Percentiles rank a stretch among this genome's conserved stretches.
These are phyloP conservation scores for Operophtera brumata DNA, from an alignment of 2,888 invertebrate genomes.

Conservation along the genomic window DNA sequence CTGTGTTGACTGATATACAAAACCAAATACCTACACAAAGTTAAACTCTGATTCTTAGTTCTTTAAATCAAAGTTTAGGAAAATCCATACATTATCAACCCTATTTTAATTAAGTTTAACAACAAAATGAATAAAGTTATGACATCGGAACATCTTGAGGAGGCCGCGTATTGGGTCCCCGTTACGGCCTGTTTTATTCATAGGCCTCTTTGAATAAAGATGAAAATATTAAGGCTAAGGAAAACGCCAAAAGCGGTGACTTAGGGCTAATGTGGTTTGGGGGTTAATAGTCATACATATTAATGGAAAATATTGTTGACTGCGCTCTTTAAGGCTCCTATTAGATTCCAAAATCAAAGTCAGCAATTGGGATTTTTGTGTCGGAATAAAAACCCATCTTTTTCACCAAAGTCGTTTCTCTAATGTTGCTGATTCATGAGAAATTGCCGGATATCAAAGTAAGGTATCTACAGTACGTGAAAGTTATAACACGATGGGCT, in stretches of 20 bases:
- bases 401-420: not conserved
- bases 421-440: too few species aligned
- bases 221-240: slow-evolving; percentile 76
- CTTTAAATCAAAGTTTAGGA: slow-evolving; percentile 2
- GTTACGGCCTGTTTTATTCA: slow-evolving; percentile 74
- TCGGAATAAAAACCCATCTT: not conserved
- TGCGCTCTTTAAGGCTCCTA: slow-evolving; percentile 30
- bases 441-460: not conserved
- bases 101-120: slow-evolving; percentile 62
- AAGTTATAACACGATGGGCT: slow-evolving; percentile 32
- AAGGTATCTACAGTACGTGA: slow-evolving; percentile 13
- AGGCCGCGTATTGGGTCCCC: slow-evolving; percentile 53
- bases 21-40: not conserved
- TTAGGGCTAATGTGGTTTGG: slow-evolving; percentile 62
- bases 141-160: slow-evolving; percentile 55
- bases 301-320: slow-evolving; percentile 63
- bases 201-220: slow-evolving; percentile 77
- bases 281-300: slow-evolving; percentile 74
- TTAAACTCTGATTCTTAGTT: slow-evolving; percentile 7
- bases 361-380: not conserved
- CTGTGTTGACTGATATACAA: not conserved
- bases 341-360: slow-evolving; percentile 11
- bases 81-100: slow-evolving; percentile 29
- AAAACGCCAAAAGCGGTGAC: slow-evolving; percentile 49
- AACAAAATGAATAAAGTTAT: slow-evolving; percentile 66